Percentiles rank a stretch among this genome's conserved stretches.
Evolutionary conservation across 2,888 invertebrate genomes (phyloP).

Genomic region (Scaeva pyrastri): DNA sequence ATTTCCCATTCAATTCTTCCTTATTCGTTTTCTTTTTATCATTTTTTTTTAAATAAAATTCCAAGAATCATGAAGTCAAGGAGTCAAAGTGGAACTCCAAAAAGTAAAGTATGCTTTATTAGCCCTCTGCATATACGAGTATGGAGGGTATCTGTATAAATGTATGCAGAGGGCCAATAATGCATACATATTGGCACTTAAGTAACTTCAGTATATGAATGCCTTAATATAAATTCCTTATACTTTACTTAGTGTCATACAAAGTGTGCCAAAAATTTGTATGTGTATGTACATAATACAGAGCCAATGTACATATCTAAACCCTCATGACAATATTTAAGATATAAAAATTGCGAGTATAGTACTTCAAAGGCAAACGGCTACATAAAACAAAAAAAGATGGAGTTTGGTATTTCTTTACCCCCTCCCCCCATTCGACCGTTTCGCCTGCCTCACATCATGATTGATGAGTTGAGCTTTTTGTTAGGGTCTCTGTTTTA

Average conservation of each 20-base stretch:
- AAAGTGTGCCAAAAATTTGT: constrained; percentile 26
- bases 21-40: too few relatives aligned
- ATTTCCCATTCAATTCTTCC: too few relatives aligned
- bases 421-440: neutral
- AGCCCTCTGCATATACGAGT: too few relatives aligned
- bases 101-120: too few relatives aligned
- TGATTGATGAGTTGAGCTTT: constrained; percentile 31
- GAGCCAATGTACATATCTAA: neutral
- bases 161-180: too few relatives aligned
- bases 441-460: neutral
- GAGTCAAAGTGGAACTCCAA: too few relatives aligned
- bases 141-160: too few relatives aligned
- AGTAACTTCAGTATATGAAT: neutral
- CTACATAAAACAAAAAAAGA: constrained; percentile 1
- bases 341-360: constrained; percentile 12
- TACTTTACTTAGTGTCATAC: constrained; percentile 4
- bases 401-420: neutral
- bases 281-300: too few relatives aligned
- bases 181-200: neutral
- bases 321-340: constrained; percentile 3
- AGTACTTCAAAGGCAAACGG: constrained; percentile 1
- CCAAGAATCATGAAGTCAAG: too few relatives aligned
- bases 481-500: neutral
- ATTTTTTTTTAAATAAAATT: too few relatives aligned
- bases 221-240: constrained; percentile 21